Percentiles rank a stretch among this genome's conserved stretches.
Evolutionary conservation across 2,113 vertebrate genomes (phyloP).

Genomic region (Equus quagga): DNA sequence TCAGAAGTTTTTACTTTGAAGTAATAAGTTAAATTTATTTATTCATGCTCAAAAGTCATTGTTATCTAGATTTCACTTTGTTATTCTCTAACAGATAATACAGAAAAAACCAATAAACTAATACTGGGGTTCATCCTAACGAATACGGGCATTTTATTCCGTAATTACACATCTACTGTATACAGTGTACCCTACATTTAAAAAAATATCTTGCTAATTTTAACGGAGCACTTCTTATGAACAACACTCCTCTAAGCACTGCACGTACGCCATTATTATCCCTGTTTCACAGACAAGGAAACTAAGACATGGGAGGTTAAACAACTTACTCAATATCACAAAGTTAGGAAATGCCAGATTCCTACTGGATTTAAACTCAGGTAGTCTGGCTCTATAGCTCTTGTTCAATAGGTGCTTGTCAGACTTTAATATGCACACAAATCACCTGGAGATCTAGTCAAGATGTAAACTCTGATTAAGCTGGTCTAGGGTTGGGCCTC

Average conservation of each 20-base stretch:
- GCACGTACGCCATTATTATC: background rate
- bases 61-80: slow-evolving; percentile 20
- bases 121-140: background rate
- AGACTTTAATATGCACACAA: background rate
- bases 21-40: background rate
- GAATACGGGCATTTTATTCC: background rate
- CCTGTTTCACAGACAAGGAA: background rate
- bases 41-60: background rate
- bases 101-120: slow-evolving; percentile 9
- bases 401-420: background rate
- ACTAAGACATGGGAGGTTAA: background rate
- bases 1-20: background rate
- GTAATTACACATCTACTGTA: background rate
- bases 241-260: background rate
- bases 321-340: background rate
- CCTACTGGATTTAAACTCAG: background rate
- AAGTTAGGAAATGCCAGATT: background rate
- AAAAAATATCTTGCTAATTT: background rate
- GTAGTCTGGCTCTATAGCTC: background rate
- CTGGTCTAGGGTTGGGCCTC: background rate
- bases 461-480: background rate
- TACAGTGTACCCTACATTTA: background rate
- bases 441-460: background rate
- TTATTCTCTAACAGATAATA: background rate
- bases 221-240: background rate